Evolutionary conservation across 2,888 invertebrate species (phyloP), one percentile per base, ranked within the genome.

Genomic region (Hipparchia sbordonii): DNA sequence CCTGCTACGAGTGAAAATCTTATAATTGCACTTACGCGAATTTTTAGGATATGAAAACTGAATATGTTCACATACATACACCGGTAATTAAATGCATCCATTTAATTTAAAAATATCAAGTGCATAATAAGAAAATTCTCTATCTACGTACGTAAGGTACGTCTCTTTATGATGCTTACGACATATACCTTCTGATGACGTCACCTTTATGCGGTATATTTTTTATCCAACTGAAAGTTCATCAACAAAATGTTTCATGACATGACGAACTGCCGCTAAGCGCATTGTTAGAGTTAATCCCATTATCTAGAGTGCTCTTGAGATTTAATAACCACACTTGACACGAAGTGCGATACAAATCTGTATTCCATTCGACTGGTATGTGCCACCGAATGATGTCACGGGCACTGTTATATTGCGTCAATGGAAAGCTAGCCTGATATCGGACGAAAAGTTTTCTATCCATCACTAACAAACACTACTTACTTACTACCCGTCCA

Each of bases 241-340:
- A 80, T 80, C 80, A 56, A 56, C 67, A 65, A 77, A 77, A 80
- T 51, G 76, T 76, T 78, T 63, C 76, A 78, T 83, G 84, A 83
- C 72, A 78, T 83, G 84, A 83, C 72, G 67, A 61, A 74, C 60
- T 46, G 66, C 73, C 59, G 70, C 59, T 73, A 72, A 75, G 72
- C 82, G 83, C 85, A 80, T 77, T 78, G 78, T 82, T 88, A 87
- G 82, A 84, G 84, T 80, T 87, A 87, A 90, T 91, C 86, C 84
- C 84, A 89, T 92, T 92, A 93, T 93, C 91, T 93, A 92, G 85
- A 92, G 92, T 92, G 92, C 90, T 88, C 90, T 91, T 77, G 80
- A 89, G 80, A 83, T 84, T 90, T 91, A 92, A 92, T 92, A 91
- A 91, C 87, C 85, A 77, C 86, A 89, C 91, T 90, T 82, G 83